These are phyloP conservation scores for Melanotus villosus DNA, from an alignment of 2,888 invertebrate species.

Conservation along the genomic window DNA sequence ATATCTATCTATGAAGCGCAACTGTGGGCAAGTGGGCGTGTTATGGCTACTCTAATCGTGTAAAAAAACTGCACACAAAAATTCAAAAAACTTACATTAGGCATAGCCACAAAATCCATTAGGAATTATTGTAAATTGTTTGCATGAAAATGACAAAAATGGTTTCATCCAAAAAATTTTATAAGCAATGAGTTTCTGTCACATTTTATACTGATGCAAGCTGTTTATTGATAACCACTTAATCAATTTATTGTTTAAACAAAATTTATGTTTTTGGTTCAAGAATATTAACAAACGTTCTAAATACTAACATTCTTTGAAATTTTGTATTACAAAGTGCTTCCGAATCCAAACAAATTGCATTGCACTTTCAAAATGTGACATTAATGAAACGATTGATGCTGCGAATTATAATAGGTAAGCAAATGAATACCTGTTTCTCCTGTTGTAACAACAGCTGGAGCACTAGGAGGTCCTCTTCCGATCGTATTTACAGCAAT, in stretches of 20 bases:
- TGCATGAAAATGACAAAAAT: conserved; percentile 62
- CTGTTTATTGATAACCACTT: not conserved
- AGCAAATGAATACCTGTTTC: conserved; percentile 84
- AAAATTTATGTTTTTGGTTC: too few relatives aligned
- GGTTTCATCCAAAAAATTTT: conserved; percentile 32
- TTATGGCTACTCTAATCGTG: conserved; percentile 57
- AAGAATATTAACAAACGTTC: too few relatives aligned
- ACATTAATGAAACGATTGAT: not conserved
- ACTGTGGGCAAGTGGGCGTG: conserved; percentile 40
- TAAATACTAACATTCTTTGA: too few relatives aligned
- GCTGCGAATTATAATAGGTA: not conserved
- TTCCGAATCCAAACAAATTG: too few relatives aligned
- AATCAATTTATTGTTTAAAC: too few relatives aligned
- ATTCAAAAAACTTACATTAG: conserved; percentile 63
- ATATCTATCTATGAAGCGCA: conserved; percentile 39
- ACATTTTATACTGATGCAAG: conserved; percentile 4
- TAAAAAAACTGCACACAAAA: conserved; percentile 58
- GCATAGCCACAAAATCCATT: conserved; percentile 60
- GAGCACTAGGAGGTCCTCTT: conserved; percentile 88
- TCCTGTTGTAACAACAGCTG: conserved; percentile 94
- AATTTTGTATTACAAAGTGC: too few relatives aligned
- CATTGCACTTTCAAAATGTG: conserved; percentile 4
- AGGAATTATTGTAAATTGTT: conserved; percentile 56
- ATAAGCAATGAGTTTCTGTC: conserved; percentile 3
- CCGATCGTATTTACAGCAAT: conserved; percentile 96